Evolutionary conservation across 2,888 invertebrate species (phyloP).

Genomic region (Drosophila neoperkinsi): DNA sequence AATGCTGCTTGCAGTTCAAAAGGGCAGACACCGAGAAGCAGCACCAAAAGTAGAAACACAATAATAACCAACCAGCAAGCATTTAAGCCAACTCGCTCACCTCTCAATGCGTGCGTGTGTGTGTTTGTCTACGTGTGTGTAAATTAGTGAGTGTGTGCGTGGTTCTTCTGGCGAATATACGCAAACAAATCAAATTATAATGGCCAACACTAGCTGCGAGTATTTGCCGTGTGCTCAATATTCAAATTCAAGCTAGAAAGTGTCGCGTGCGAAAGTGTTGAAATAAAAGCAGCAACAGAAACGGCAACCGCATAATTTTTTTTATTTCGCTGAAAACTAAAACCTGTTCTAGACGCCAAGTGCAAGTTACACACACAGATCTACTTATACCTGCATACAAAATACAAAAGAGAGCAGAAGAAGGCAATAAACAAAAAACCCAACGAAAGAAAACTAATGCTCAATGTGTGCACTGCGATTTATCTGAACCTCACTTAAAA

Average conservation of each 20-base stretch:
- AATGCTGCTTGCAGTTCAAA: slow-evolving; percentile 77
- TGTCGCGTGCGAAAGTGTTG: slow-evolving; percentile 79
- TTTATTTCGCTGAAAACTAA: slow-evolving; percentile 53
- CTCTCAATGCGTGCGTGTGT: slow-evolving; percentile 21
- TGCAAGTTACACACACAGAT: slow-evolving; percentile 60
- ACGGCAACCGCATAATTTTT: slow-evolving; percentile 40
- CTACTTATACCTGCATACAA: slow-evolving; percentile 11
- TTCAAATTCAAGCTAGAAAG: slow-evolving; percentile 69
- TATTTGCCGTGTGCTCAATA: slow-evolving; percentile 65
- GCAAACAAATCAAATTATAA: slow-evolving; percentile 56
- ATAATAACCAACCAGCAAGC: slow-evolving; percentile 37
- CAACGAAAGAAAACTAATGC: slow-evolving; percentile 48
- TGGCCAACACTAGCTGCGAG: slow-evolving; percentile 33
- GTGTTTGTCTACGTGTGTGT: slow-evolving; percentile 18
- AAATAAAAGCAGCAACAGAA: slow-evolving; percentile 52
- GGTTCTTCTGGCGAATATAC: slow-evolving; percentile 48
- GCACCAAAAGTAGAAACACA: slow-evolving; percentile 38
- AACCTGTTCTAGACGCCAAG: slow-evolving; percentile 75
- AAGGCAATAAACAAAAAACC: slow-evolving; percentile 63
- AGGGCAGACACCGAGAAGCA: slow-evolving; percentile 58
- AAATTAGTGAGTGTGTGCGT: slow-evolving; percentile 16
- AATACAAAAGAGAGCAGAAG: slow-evolving; percentile 50
- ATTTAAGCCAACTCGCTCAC: slow-evolving; percentile 63
- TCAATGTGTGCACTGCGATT: slow-evolving; percentile 61
- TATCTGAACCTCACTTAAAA: slow-evolving; percentile 26